Percentiles rank a stretch among this genome's conserved stretches.
Evolutionary conservation across 1,140 invertebrate species (phyloP).

Genomic region (Drosophila albomicans): DNA sequence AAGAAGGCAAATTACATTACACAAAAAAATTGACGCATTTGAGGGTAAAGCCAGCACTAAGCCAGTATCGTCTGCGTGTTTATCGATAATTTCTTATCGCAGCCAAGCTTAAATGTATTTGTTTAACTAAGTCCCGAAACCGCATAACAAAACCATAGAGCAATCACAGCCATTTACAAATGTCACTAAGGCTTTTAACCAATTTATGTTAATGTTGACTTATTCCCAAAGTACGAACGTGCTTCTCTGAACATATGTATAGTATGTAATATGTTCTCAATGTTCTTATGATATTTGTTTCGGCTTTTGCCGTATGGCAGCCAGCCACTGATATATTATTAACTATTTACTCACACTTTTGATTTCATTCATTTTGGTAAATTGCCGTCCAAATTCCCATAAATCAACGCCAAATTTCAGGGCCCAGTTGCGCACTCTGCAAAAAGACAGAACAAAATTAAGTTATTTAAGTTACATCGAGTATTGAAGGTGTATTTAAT

Average conservation of each 20-base stretch:
- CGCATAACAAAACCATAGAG: conserved; percentile 7
- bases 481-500: neutral
- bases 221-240: neutral
- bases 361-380: conserved; percentile 94
- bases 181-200: conserved; percentile 24
- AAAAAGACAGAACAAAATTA: conserved; percentile 86
- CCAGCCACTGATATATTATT: conserved; percentile 1
- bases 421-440: conserved; percentile 95
- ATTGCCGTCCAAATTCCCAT: conserved; percentile 94
- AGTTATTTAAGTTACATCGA: conserved; percentile 15
- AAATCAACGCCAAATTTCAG: conserved; percentile 94
- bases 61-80: conserved; percentile 59
- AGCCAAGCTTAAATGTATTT: conserved; percentile 65
- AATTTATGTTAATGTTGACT: conserved; percentile 18
- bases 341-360: conserved; percentile 89
- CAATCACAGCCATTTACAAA: conserved; percentile 60
- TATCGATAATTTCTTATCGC: conserved; percentile 74
- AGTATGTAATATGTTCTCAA: neutral
- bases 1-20: conserved; percentile 34
- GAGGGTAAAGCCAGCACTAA: conserved; percentile 62
- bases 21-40: conserved; percentile 70
- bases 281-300: conserved; percentile 25
- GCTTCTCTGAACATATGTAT: no score
- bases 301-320: conserved; percentile 24
- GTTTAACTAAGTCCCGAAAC: conserved; percentile 45